Evolutionary conservation across 2,797 vertebrate genomes (phyloP).

Genomic region (Carduelis carduelis): DNA sequence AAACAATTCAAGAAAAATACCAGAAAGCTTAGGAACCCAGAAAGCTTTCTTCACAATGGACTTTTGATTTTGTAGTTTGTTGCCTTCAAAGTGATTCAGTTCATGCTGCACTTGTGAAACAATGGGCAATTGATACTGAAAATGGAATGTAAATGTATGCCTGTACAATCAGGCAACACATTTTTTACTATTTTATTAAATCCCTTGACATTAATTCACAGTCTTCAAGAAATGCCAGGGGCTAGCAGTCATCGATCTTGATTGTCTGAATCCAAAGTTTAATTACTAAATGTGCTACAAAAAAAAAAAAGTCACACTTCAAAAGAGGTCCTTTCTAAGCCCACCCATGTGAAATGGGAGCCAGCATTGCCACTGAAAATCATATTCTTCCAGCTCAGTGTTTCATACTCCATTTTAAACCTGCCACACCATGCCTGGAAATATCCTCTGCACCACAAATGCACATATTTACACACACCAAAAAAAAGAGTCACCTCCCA

Average conservation of each 20-base stretch:
- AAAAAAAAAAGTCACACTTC: background rate
- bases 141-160: conserved; percentile 22
- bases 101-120: conserved; percentile 44
- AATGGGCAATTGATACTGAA: background rate
- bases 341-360: background rate
- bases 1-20: conserved; percentile 15
- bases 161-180: background rate
- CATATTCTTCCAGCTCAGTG: background rate
- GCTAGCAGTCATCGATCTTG: background rate
- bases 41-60: background rate
- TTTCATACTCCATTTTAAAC: background rate
- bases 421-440: background rate
- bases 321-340: background rate
- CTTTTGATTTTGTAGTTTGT: background rate
- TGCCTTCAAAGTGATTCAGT: conserved; percentile 59
- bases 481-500: background rate
- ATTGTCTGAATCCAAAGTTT: background rate
- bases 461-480: background rate
- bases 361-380: background rate
- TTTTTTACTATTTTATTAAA: conserved; percentile 20
- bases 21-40: background rate
- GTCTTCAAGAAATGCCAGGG: background rate
- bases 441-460: background rate
- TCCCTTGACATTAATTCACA: background rate
- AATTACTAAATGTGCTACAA: background rate